Evolutionary conservation across 2,113 vertebrate species (phyloP), one percentile per base, ranked within the genome.

Genomic region (Nycticebus coucang): DNA sequence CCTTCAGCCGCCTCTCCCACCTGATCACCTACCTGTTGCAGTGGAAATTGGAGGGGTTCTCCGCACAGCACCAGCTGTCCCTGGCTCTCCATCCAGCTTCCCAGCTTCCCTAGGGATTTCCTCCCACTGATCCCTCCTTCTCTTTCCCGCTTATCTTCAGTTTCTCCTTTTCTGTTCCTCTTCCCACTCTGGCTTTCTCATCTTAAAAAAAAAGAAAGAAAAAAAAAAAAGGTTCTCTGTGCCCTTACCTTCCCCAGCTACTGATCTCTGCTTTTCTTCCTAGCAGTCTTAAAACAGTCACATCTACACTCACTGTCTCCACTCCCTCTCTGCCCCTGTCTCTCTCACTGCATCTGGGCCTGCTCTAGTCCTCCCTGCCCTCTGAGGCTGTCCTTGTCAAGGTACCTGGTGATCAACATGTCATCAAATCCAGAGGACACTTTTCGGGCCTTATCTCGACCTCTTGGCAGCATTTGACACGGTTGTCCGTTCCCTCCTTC

Each of bases 381-480:
- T 68, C 59, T 57, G 18, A 53, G 88, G 37, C 91, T 91, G 50
- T 35, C 53, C 68, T 60, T 41, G 64, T 86, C 91, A 93, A 88
- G 78, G 93, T 41, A 78, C 87, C 87, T 41, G 64, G 87, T 55
- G 84, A 92, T 87, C 94, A 91, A 0, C 41, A 24, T 94, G 95
- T 95, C 94, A 87, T 90, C 84, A 92, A 92, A 82, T 24, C 91
- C 35, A 87, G 12, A 0, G 53, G 75, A 28, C 83, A 55, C 91
- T 96, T 85, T 95, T 94, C 81, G 79, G 91, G 77, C 35, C 60
- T 93, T 80, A 86, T 89, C 82, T 93, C 50, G 93, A 78, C 82
- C 83, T 94, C 84, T 93, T 66, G 89, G 72, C 72, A 77, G 92
- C 78, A 55, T 71, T 93, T 77, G 53, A 84, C 78, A 87, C 64